Evolutionary conservation across 2,888 invertebrate species (phyloP), one percentile per base, ranked within the genome.

Genomic region (Hartigia nigra): DNA sequence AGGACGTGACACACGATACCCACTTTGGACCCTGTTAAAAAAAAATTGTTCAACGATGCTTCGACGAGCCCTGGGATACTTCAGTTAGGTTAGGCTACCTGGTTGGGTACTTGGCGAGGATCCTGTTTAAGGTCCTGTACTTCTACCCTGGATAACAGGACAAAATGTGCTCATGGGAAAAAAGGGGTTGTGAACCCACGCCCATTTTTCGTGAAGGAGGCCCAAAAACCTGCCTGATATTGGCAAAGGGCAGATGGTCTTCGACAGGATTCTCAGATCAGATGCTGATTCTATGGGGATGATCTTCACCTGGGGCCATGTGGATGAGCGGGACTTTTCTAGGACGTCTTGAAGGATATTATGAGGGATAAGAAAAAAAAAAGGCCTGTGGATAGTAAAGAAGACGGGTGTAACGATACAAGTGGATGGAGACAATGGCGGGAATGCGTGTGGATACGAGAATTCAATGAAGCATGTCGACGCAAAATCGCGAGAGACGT

Each of bases 231-330:
- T 85, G 84, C 80, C 75, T 76, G 79, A 55, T 55, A 55, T 55
- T 55, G 1, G 55, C 23, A 78, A 80, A 69, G 82, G 84, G 86
- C 88, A 88, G 88, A 89, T 89, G 88, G 86, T 79, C 80, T 81
- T 81, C 82, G 86, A 77, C 74, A 79, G 55, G 55, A 55, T 23
- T 55, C 23, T 9, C 23, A 55, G 55, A 55, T 55, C 55, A 0
- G 23, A 55, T 55, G 23, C 55, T 23, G 55, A 55, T 55, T 55
- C 55, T 55, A 55, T 55, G 55, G 23, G 55, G 23, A 55, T 55
- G 55, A 55, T 55, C 55, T 55, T 55, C 55, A 55, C 55, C 55
- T 55, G 55, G 55, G 55, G 23, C 55, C 55, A 55, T 23, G 55
- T 55, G 23, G 55, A 55, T 9, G 14, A 55, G n/a, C n/a, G n/a